Conservation (phyloP, 2,888 invertebrate species). For the Eristalis tenax region DNA sequence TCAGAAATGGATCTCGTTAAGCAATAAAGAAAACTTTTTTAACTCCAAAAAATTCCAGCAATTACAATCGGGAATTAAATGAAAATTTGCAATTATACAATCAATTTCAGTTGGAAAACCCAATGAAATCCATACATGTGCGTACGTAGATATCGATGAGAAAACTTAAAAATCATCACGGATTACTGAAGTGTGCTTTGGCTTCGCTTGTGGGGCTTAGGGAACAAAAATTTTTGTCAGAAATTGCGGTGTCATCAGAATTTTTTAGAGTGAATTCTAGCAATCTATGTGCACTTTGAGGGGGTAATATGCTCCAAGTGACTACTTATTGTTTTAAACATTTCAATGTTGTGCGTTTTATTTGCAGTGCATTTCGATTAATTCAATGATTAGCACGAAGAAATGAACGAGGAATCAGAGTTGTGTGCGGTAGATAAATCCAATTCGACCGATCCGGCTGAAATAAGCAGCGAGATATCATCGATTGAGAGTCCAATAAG, state of each 20-base stretch:
- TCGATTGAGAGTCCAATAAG: slow-evolving; percentile 27
- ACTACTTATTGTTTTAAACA: slow-evolving; percentile 11
- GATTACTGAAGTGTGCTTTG: slow-evolving; percentile 49
- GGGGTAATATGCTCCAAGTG: slow-evolving; percentile 47
- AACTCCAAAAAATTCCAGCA: slow-evolving; percentile 16
- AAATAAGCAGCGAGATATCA: slow-evolving; percentile 14
- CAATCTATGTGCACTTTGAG: slow-evolving; percentile 32
- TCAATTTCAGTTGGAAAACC: neutral
- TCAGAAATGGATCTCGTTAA: slow-evolving; percentile 43
- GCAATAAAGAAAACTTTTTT: slow-evolving; percentile 38
- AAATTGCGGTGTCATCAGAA: slow-evolving; percentile 68
- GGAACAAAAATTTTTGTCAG: slow-evolving; percentile 25
- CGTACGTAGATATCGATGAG: slow-evolving; percentile 12
- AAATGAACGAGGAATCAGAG: slow-evolving; percentile 64
- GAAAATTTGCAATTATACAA: neutral
- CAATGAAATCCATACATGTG: slow-evolving; percentile 6
- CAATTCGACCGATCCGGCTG: slow-evolving; percentile 25
- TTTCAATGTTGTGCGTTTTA: slow-evolving; percentile 44
- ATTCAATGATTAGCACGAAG: slow-evolving; percentile 63
- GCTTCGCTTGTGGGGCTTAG: slow-evolving; percentile 9
- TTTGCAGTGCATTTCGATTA: slow-evolving; percentile 51
- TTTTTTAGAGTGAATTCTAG: slow-evolving; percentile 14
- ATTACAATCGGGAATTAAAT: neutral
- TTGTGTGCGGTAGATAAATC: slow-evolving; percentile 51
- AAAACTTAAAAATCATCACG: slow-evolving; percentile 15